These are phyloP conservation scores for Penaeus vannamei DNA, from an alignment of 1,140 invertebrate genomes.

Conservation along the genomic window DNA sequence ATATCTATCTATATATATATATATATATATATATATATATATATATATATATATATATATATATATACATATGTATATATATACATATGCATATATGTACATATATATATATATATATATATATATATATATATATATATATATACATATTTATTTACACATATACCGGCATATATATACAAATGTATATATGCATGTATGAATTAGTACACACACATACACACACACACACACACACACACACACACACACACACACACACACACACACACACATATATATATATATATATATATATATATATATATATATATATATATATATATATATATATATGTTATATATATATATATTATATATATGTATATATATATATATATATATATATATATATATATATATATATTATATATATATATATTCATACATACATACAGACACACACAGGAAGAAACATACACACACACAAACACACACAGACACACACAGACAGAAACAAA, in stretches of 20 bases:
- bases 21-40: slow-evolving; percentile 22
- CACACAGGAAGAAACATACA: too few relatives aligned
- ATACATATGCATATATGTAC: not conserved
- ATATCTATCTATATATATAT: slow-evolving; percentile 7
- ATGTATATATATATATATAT: slow-evolving; percentile 3
- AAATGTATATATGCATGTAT: not conserved
- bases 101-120: slow-evolving; percentile 10
- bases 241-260: not conserved
- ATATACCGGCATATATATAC: too few relatives aligned
- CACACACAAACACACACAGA: too few relatives aligned
- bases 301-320: not conserved
- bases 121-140: not conserved
- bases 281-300: not conserved
- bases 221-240: not conserved
- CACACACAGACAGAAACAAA: too few relatives aligned
- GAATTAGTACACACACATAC: not conserved
- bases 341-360: not conserved
- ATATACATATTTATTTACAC: too few relatives aligned
- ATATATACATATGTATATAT: not conserved
- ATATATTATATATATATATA: too few relatives aligned
- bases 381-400: too few relatives aligned
- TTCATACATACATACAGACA: too few relatives aligned
- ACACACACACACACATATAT: not conserved
- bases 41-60: slow-evolving; percentile 22
- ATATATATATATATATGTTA: too few relatives aligned